A percentile compares a stretch with the other conserved stretches of the same genome.
phyloP scores from a whole-genome alignment of 1,140 invertebrate species.

The Berghia stephanieae region DNA sequence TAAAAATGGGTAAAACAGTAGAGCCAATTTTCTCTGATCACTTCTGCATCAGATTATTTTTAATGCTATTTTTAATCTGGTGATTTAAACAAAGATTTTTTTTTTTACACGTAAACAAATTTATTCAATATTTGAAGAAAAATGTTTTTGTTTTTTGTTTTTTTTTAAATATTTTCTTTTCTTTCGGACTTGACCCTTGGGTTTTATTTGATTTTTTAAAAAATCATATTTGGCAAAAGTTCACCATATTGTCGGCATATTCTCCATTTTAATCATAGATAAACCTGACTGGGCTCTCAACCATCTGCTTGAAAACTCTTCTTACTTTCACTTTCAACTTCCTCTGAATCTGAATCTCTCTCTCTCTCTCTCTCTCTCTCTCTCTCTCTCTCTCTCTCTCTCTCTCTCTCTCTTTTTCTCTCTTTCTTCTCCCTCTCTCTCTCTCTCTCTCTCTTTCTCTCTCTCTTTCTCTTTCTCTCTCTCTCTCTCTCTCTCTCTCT shows the following conservation, averaged over 20 bases:
- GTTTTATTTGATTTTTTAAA: too few relatives aligned
- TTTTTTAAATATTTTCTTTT: too few relatives aligned
- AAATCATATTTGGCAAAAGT: too few relatives aligned
- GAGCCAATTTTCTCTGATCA: too few relatives aligned
- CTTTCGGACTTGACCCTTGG: not conserved
- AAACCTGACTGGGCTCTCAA: not conserved
- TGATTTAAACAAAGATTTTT: too few relatives aligned
- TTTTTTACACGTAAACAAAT: too few relatives aligned
- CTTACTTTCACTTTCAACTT: not conserved
- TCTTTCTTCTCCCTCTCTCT: not conserved
- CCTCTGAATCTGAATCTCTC: not conserved
- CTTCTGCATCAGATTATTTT: too few relatives aligned
- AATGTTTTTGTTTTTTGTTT: too few relatives aligned
- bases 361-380: conserved; percentile 15
- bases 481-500: not conserved
- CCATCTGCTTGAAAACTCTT: not conserved
- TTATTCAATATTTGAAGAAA: too few relatives aligned
- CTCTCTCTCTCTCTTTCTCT: not conserved
- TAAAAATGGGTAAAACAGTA: too few relatives aligned
- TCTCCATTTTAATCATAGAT: not conserved
- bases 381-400: not conserved
- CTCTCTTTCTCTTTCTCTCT: not conserved
- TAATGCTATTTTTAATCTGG: too few relatives aligned
- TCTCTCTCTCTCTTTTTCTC: not conserved
- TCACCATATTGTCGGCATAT: too few relatives aligned